phyloP scores from a whole-genome alignment of 1,140 invertebrate species.

The Trypoxylus dichotomus region DNA sequence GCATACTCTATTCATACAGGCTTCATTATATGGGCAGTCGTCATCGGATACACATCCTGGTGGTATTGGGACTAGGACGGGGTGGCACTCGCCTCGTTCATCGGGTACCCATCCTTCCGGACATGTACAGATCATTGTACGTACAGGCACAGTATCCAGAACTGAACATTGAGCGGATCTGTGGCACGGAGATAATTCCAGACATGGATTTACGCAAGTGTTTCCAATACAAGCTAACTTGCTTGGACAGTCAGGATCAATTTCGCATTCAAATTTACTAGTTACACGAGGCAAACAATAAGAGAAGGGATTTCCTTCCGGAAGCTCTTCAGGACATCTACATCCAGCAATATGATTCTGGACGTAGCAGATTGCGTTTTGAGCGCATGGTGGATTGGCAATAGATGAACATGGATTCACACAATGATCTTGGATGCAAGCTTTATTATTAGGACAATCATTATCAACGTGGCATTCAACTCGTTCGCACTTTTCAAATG shows the following conservation, averaged over 20 bases:
- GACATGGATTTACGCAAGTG: constrained; percentile 77
- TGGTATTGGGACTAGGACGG: constrained; percentile 66
- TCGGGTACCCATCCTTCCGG: constrained; percentile 80
- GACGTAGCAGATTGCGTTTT: constrained; percentile 77
- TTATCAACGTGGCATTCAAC: constrained; percentile 76
- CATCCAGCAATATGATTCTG: constrained; percentile 76
- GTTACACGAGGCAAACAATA: constrained; percentile 66
- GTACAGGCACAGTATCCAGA: constrained; percentile 76
- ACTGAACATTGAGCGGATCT: constrained; percentile 74
- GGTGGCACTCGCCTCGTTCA: constrained; percentile 72
- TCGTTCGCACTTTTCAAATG: constrained; percentile 75
- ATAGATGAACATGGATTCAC: constrained; percentile 71
- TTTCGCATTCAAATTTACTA: constrained; percentile 65
- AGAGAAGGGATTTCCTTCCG: constrained; percentile 75
- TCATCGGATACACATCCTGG: constrained; percentile 75
- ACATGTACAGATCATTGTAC: constrained; percentile 84
- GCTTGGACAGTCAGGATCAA: constrained; percentile 78
- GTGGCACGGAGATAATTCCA: constrained; percentile 71
- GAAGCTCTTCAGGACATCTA: constrained; percentile 73
- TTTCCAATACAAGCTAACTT: constrained; percentile 78
- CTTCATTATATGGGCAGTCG: constrained; percentile 76
- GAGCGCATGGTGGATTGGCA: constrained; percentile 69
- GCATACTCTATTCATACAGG: constrained; percentile 84
- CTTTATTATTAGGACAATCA: constrained; percentile 71
- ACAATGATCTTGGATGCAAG: constrained; percentile 72